Evolutionary conservation across 1,140 invertebrate genomes (phyloP).

Genomic region (silkworm (Bombyx mori)): ASM3026992v2 NC_085117.1:14402501-14403000

Average conservation of each 20-base stretch:
- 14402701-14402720: background rate
- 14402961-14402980: conserved; percentile 71
- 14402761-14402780: conserved; percentile 14
- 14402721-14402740: background rate
- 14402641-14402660: too few species aligned
- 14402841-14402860: conserved; percentile 40
- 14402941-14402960: conserved; percentile 48
- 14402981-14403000: conserved; percentile 67
- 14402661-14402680: too few species aligned
- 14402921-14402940: conserved; percentile 71
- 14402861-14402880: conserved; percentile 61
- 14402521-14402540: too few species aligned
- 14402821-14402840: conserved; percentile 37
- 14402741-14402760: conserved; percentile 8
- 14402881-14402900: conserved; percentile 65
- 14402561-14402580: too few species aligned
- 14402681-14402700: too few species aligned
- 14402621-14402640: too few species aligned
- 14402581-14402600: too few species aligned
- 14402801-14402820: conserved; percentile 25
- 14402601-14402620: too few species aligned
- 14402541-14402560: too few species aligned
- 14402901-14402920: conserved; percentile 57
- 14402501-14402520: too few species aligned
- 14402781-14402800: conserved; percentile 19